Conservation (phyloP, 2,113 vertebrate genomes). For the Cacatua alba region DNA sequence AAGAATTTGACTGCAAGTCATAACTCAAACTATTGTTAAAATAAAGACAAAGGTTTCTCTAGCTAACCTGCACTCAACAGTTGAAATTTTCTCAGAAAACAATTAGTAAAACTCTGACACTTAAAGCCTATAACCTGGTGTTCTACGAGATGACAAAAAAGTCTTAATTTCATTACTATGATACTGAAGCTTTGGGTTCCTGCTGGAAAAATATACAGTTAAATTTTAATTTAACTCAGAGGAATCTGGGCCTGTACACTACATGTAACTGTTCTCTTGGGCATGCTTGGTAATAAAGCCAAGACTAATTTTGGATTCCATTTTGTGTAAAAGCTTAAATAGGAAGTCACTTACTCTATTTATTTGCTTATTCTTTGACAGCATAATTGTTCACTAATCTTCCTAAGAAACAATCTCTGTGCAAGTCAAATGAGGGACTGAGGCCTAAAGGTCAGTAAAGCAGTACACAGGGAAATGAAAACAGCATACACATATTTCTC, state of each 20-base stretch:
- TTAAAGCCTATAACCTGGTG: neutral
- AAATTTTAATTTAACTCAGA: slow-evolving; percentile 9
- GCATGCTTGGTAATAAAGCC: neutral
- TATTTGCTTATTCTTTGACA: slow-evolving; percentile 2
- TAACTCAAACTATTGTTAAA: neutral
- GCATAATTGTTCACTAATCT: neutral
- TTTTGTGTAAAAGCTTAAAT: neutral
- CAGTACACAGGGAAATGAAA: neutral
- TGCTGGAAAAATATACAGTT: neutral
- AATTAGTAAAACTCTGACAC: neutral
- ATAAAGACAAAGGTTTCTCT: neutral
- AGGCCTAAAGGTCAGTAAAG: neutral
- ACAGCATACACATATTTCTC: neutral
- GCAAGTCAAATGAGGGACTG: neutral
- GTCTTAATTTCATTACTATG: neutral
- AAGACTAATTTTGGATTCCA: neutral
- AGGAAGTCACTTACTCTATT: neutral
- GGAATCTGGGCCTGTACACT: neutral
- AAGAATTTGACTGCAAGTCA: neutral
- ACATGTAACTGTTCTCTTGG: neutral
- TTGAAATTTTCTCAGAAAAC: neutral
- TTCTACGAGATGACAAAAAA: neutral
- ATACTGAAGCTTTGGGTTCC: neutral
- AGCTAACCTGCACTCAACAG: neutral
- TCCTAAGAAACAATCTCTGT: neutral